Evolutionary conservation across 2,797 vertebrate species (phyloP).

Genomic region (Amblyraja radiata): DNA sequence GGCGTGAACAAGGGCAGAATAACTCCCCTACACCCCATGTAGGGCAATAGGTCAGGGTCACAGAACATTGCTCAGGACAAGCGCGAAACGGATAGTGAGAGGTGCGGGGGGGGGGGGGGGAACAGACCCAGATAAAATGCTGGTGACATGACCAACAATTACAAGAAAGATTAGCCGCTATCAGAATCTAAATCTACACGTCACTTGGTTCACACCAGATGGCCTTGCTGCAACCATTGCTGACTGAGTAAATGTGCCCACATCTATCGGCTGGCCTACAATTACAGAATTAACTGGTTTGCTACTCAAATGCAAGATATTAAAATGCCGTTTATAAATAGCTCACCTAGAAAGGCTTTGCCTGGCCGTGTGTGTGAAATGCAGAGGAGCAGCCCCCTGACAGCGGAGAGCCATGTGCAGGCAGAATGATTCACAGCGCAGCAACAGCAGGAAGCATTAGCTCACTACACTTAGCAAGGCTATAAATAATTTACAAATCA

Average conservation of each 20-base stretch:
- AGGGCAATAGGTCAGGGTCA: neutral
- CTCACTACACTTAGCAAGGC: neutral
- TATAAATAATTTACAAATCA: conserved; percentile 27
- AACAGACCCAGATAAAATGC: neutral
- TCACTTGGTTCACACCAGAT: neutral
- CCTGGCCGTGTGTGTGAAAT: neutral
- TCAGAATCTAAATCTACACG: neutral
- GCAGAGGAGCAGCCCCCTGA: neutral
- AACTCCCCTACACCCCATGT: neutral
- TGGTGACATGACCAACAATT: too few relatives aligned
- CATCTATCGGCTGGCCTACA: neutral
- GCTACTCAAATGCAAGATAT: neutral
- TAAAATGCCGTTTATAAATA: neutral
- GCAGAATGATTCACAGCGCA: neutral
- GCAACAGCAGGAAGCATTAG: conserved; percentile 7
- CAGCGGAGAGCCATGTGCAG: neutral
- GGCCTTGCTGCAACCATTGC: neutral
- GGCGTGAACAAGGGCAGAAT: neutral
- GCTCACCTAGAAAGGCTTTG: conserved; percentile 13
- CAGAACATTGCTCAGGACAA: neutral
- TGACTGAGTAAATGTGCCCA: too few relatives aligned
- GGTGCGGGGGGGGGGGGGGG: too few relatives aligned
- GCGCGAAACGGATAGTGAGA: neutral
- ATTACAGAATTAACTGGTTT: neutral
- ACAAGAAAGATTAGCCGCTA: neutral